Evolutionary conservation across 2,888 invertebrate species (phyloP).

Genomic region (Phyto melanocephala): DNA sequence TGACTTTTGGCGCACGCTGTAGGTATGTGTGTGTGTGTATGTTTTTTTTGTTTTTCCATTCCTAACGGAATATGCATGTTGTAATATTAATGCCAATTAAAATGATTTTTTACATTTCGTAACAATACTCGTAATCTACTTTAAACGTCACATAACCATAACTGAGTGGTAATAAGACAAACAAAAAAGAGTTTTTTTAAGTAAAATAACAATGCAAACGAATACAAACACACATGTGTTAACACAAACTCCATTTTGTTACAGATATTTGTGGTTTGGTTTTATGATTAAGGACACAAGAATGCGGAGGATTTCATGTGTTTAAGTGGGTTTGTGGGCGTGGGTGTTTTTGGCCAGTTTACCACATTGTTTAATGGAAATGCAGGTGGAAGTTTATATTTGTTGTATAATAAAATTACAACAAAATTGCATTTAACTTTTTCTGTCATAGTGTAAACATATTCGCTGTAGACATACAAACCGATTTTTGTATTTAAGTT

Average conservation of each 20-base stretch:
- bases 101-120: slow-evolving; percentile 15
- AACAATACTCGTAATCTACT: slow-evolving; percentile 14
- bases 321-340: neutral
- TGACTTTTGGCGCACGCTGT: too few species aligned
- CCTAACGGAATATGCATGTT: neutral
- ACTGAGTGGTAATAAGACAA: neutral
- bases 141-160: slow-evolving; percentile 18
- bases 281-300: neutral
- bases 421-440: slow-evolving; percentile 1
- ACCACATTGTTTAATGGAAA: neutral
- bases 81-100: slow-evolving; percentile 28
- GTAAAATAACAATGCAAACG: neutral
- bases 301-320: too few species aligned
- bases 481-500: neutral
- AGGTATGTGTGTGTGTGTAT: too few species aligned
- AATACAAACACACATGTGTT: too few species aligned
- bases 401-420: neutral
- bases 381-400: neutral
- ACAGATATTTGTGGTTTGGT: neutral
- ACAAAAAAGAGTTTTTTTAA: too few species aligned
- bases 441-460: neutral
- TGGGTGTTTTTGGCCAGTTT: neutral
- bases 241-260: too few species aligned
- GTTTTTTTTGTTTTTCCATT: neutral
- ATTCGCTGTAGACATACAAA: neutral